Evolutionary conservation across 2,888 invertebrate species (phyloP).

Genomic region (Agrochola macilenta): DNA sequence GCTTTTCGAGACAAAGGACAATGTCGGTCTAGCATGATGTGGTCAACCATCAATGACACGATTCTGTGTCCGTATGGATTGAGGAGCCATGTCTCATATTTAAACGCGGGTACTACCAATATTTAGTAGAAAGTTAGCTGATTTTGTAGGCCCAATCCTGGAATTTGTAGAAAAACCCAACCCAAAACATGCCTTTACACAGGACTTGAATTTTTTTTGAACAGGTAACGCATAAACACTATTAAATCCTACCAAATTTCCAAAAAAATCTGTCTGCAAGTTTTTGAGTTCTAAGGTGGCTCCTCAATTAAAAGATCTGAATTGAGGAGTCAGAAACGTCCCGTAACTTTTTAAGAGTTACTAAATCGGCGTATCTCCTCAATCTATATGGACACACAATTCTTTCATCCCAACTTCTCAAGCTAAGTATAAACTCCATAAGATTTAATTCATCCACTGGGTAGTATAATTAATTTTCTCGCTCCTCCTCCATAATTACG

Average conservation of each 20-base stretch:
- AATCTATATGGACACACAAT: not conserved
- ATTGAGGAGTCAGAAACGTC: not conserved
- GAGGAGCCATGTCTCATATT: not conserved
- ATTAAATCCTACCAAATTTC: not conserved
- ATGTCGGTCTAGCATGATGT: not conserved
- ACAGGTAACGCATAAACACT: no score
- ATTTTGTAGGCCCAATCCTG: no score
- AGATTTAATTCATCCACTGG: slow-evolving; percentile 46
- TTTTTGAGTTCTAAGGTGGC: not conserved
- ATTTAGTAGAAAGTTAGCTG: not conserved
- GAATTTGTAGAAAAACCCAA: no score
- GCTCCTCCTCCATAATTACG: slow-evolving; percentile 61
- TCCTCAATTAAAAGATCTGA: not conserved
- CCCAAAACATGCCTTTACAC: no score
- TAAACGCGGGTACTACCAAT: not conserved
- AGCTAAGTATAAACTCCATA: slow-evolving; percentile 13
- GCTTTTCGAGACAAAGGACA: not conserved
- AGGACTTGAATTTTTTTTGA: no score
- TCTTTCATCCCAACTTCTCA: not conserved
- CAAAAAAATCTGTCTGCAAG: not conserved
- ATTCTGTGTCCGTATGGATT: not conserved
- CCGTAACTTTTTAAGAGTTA: no score
- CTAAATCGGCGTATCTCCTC: no score
- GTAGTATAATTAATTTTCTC: slow-evolving; percentile 56
- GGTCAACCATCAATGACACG: not conserved